Evolutionary conservation across 2,888 invertebrate species (phyloP), one percentile per base, ranked within the genome.

Genomic region (Eurytoma californica): DNA sequence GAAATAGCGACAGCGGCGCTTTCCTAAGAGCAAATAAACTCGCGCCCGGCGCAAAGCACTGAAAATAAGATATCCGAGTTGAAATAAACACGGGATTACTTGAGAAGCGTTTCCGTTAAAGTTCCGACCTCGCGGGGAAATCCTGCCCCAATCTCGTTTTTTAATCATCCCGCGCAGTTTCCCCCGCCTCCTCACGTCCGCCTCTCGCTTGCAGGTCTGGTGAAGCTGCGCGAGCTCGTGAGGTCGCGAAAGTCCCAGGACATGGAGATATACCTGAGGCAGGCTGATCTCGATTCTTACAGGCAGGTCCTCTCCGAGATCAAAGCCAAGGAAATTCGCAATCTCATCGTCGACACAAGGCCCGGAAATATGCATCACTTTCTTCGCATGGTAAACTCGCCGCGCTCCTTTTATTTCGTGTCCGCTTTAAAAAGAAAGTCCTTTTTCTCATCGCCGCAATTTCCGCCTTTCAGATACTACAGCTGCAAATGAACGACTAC

Each of bases 401-500:
- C 13, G 18, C 28, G 14, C 30, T 9, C 1, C 14, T 47, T 18
- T 58, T 16, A 24, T 58, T 70, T 20, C 13, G 39, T 30, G 3
- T 55, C 53, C 12, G 3, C 4, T 30, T 30, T n/a, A 16, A 30
- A 61, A n/a, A 49, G 3, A n/a, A 7, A 60, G 39, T n/a, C 0
- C 5, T 39, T 53, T 24, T 68, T 53, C n/a, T 24, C 18, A 3
- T 2, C 18, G 47, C 55, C 39, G 4, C n/a, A 51, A 30, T 30
- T 53, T 20, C 51, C 55, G 20, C 3, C 49, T 76, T 67, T 18
- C 91, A 96, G 95, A 95, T 95, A 82, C 91, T 95, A 77, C 94
- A 95, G 87, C 92, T 96, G 18, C 95, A 95, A 91, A 96, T 96
- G 96, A 95, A 95, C 88, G 95, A 95, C 87, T 95, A 95, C 90